Evolutionary conservation across 1,140 invertebrate genomes (phyloP).

Genomic region (Zaprionus capensis): DNA sequence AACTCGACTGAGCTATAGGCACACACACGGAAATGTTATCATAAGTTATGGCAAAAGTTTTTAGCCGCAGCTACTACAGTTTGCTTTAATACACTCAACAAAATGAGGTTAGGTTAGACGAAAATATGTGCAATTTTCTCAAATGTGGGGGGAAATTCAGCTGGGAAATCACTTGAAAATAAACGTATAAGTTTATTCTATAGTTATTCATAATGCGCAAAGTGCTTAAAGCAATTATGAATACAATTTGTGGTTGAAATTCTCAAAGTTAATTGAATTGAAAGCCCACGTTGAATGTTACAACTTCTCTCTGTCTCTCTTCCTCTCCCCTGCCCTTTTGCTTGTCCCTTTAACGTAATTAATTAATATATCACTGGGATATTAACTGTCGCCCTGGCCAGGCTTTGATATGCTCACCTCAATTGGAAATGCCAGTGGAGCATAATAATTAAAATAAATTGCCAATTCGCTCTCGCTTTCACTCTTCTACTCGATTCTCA

Average conservation of each 20-base stretch:
- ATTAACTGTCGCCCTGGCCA: conserved; percentile 9
- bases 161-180: conserved; percentile 7
- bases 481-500: conserved; percentile 13
- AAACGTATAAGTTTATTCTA: not conserved
- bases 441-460: conserved; percentile 42
- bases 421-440: conserved; percentile 24
- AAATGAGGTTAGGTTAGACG: conserved; percentile 2
- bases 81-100: conserved; percentile 47
- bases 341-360: conserved; percentile 3
- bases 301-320: not conserved
- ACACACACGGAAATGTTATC: conserved; percentile 70
- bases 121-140: conserved; percentile 3
- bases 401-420: conserved; percentile 15
- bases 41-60: conserved; percentile 78
- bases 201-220: not conserved
- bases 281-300: not conserved
- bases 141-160: not conserved
- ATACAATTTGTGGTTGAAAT: conserved; percentile 1
- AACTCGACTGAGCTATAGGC: conserved; percentile 14
- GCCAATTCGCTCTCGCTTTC: not conserved
- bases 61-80: conserved; percentile 27
- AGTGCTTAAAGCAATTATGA: not conserved
- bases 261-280: not conserved
- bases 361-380: conserved; percentile 33
- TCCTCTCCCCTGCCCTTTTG: not conserved